A percentile compares a stretch with the other conserved stretches of the same genome.
Conservation (phyloP, 2,113 vertebrate genomes). For the Cairina moschata region DNA sequence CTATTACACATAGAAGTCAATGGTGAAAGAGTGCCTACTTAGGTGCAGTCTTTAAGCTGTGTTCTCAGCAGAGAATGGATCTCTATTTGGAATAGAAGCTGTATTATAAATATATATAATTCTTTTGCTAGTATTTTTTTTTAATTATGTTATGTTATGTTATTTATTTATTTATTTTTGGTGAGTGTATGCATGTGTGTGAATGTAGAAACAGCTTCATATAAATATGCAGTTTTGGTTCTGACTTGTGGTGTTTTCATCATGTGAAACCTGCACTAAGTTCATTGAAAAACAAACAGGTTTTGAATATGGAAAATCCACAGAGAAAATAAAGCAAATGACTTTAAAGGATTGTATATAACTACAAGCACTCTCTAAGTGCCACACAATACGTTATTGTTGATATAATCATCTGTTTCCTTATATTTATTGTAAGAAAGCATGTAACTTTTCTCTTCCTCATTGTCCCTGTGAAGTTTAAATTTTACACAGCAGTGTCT, state of each 20-base stretch:
- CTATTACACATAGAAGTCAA: not conserved
- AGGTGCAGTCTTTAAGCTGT: not conserved
- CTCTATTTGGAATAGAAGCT: not conserved
- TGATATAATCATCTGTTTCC: not conserved
- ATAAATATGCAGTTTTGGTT: not conserved
- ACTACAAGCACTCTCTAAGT: not conserved
- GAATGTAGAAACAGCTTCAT: not conserved
- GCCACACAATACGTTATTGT: not conserved
- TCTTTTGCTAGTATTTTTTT: not conserved
- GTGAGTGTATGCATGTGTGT: fast-evolving
- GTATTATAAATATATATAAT: not conserved
- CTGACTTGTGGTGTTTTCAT: not conserved
- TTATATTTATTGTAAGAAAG: not conserved
- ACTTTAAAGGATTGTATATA: not conserved
- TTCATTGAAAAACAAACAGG: not conserved
- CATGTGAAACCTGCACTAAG: not conserved
- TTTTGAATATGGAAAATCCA: not conserved
- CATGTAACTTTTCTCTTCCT: not conserved
- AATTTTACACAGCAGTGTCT: not conserved
- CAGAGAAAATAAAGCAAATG: not conserved
- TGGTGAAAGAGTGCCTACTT: not conserved
- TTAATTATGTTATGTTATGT: not conserved
- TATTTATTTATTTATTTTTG: no score
- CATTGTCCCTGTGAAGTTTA: not conserved
- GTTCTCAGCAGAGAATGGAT: not conserved